Base-by-base conservation (phyloP, 2,113 vertebrate genomes). In the Macrotis lagotis region DNA sequence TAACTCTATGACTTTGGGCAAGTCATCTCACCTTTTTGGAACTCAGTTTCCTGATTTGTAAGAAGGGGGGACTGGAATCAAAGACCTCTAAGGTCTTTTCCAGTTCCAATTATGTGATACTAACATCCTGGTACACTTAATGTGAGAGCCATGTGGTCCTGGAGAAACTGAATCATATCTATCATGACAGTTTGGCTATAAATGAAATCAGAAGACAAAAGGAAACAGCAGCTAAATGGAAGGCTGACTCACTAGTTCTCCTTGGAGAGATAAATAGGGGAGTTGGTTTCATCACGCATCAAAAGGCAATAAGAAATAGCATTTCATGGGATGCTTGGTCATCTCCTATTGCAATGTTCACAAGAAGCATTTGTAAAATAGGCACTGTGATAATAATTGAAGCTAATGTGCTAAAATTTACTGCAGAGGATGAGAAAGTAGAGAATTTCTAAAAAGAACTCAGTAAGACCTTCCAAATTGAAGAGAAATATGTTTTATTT, bases 181-280 rank as follows among this genome's bases (percentile, higher is more conserved):
- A 83, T 83, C n/a, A 44, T 24, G 66, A 44, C 66, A 83, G 66
- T 83, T 83, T 83, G 44, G 66, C 66, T 83, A 83, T 83, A 83
- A 83, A 83, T 83, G 66, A 83, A 83, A 83, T 44, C 66, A 83
- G 66, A 83, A 83, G 66, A 83, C 66, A 83, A 83, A 83, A 83
- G n/a, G 66, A 83, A 83, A 22, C 66, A 19, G 16, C 6, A 44
- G 66, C 66, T 83, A 83, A 83, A 83, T 83, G 66, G 66, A 83
- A 83, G 66, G n/a, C 66, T 83, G 66, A 83, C 66, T 83, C 66
- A 83, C 19, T 83, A n/a, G n/a, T 83, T 83, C n/a, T 44, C 66
- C 66, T 83, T 24, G n/a, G 66, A 83, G 66, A 83, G 66, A 83
- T 44, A 83, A 83, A 83, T 83, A 83, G n/a, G 44, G 66, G n/a